Conservation (phyloP, 92 coral and sea anemone species). For the Porites rus region DNA sequence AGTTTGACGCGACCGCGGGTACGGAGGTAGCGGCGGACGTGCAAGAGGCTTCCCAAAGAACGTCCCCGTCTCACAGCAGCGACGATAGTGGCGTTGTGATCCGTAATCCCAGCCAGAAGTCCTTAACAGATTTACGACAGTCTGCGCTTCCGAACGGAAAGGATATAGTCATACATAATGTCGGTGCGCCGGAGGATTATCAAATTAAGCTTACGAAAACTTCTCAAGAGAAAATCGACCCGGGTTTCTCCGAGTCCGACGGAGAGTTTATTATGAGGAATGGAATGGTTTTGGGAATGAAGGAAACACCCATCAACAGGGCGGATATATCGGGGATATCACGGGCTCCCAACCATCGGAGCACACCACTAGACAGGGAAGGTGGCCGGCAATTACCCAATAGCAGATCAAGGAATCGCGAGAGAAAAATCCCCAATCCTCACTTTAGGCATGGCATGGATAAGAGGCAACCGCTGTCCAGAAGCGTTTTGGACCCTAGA, state of each 20-base stretch:
- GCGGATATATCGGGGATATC: constrained; percentile 16
- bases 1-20: constrained; percentile 67
- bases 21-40: constrained; percentile 78
- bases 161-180: constrained; percentile 85
- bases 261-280: constrained; percentile 89
- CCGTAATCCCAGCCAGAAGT: constrained; percentile 87
- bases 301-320: not conserved
- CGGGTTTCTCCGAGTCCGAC: constrained; percentile 97
- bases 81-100: constrained; percentile 98
- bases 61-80: constrained; percentile 95
- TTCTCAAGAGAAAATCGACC: constrained; percentile 89
- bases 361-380: constrained; percentile 59
- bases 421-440: constrained; percentile 59
- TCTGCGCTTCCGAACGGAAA: constrained; percentile 69
- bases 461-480: constrained; percentile 69
- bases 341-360: constrained; percentile 36
- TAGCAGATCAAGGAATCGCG: constrained; percentile 54
- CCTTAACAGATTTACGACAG: constrained; percentile 62
- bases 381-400: constrained; percentile 27
- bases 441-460: constrained; percentile 66
- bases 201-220: constrained; percentile 81
- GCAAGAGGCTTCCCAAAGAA: constrained; percentile 83
- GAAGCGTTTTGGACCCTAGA: constrained; percentile 76
- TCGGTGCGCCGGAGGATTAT: constrained; percentile 92
- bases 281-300: constrained; percentile 11